Base-by-base conservation (phyloP, 2,113 vertebrate species). In the Neodontobutis hainanensis region DNA sequence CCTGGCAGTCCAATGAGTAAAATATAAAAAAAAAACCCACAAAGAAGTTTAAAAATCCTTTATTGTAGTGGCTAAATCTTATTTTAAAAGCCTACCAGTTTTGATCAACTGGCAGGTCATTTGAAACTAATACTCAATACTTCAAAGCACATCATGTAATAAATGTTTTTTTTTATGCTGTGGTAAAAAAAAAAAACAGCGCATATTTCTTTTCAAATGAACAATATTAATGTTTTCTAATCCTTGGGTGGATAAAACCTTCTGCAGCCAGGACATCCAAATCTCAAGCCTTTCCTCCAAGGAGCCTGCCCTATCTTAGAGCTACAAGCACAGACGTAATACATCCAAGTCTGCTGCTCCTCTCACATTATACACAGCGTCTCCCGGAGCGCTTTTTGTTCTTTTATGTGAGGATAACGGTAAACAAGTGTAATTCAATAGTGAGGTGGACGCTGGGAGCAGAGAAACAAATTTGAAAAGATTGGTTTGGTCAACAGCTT, bases 391-490 rank as follows among this genome's bases (percentile, higher is more conserved):
- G 84, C 77, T 82, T 86, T 83, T 75, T 81, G 68, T 83, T 79
- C 75, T 70, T 47, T 81, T 80, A 52, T 78, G 77, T 82, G 67
- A 35, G 34, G 71, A 80, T 88, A 83, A 83, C 68, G 63, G 85
- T 87, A 87, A 85, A 89, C 81, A 88, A 83, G 71, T 64, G 52
- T 69, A 79, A 85, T 81, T 84, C 81, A 82, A 69, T 51, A 70
- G 73, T 72, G 62, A 67, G 73, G 68, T 75, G 67, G 66, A 43
- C 68, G 81, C 84, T 72, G 53, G 27, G 52, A 85, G 81, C 78
- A 61, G 14, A 69, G 65, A 72, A 81, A 78, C 67, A 67, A 36
- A 80, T 85, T 75, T 70, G 11, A 69, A 55, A 60, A 69, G 63
- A 9, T 61, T 27, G 68, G 65, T 72, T 61, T 34, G 70, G 65